These are phyloP conservation scores for Epinephelus coioides DNA, from an alignment of 2,797 vertebrate species.

Conservation along the genomic window DNA sequence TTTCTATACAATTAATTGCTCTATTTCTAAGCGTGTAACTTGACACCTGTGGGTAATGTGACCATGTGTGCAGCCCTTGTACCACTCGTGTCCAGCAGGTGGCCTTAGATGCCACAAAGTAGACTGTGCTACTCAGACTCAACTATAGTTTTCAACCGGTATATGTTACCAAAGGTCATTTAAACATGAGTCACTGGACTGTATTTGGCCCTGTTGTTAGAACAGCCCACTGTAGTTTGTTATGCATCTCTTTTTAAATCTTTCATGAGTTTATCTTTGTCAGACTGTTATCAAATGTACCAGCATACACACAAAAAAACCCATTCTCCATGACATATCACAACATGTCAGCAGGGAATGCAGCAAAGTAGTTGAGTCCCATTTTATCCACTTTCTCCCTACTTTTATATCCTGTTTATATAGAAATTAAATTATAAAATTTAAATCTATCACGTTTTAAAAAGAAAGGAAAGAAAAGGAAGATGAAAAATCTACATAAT, in stretches of 20 bases:
- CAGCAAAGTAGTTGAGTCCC: not conserved
- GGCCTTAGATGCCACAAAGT: conserved; percentile 32
- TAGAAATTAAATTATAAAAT: not conserved
- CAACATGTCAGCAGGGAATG: not conserved
- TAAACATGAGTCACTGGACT: not conserved
- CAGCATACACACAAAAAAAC: not conserved
- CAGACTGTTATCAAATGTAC: not conserved
- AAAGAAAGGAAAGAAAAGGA: not conserved
- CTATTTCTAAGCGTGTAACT: not conserved
- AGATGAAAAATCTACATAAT: too few relatives aligned
- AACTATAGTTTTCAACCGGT: not conserved
- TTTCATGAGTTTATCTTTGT: not conserved
- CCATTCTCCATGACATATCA: not conserved
- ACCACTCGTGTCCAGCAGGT: conserved; percentile 53
- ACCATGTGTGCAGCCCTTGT: not conserved
- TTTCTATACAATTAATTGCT: not conserved
- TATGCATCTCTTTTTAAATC: not conserved
- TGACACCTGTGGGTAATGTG: not conserved
- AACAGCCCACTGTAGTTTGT: not conserved
- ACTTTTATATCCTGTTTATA: not conserved
- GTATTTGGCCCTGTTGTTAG: not conserved
- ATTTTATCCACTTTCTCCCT: too few relatives aligned
- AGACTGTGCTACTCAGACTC: not conserved
- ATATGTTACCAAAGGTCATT: too few relatives aligned
- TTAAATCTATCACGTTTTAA: not conserved